Base-by-base conservation (phyloP, 2,797 vertebrate genomes). In the Scomberomorus guttatus region DNA sequence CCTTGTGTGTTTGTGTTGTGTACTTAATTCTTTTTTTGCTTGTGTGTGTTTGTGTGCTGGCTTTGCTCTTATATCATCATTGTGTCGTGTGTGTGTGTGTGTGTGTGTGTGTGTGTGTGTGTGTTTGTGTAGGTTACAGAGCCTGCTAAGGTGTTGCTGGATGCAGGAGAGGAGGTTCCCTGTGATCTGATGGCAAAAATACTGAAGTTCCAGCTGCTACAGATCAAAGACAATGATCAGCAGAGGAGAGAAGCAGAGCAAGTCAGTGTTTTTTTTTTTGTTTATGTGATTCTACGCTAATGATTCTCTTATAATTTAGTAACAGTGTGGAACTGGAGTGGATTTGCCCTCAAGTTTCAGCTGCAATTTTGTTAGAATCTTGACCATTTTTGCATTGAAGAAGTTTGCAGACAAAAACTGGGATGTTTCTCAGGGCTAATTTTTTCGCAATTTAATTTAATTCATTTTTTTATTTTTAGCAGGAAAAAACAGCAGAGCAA, bases 141-240 rank as follows among this genome's bases (percentile, higher is more conserved):
- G 79, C 58, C 87, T 60, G 97, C 96, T 25, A 98, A 95, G 87
- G 52, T 73, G 29, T 83, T 97, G 81, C 80, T 97, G 80, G 96
- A 97, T 68, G 90, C 75, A 9, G 96, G 95, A 81, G 91, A 96
- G 55, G 93, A 96, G 77, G 90, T 99, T 82, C 93, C 97, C 61
- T 81, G 94, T 79, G 94, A 97, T 4, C 84, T 98, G 67, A 93
- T 95, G 90, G 96, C 96, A 71, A 98, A 98, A 85, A 87, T 99
- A 64, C 59, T 99, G 74, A 99, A 99, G 92, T 99, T 96, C 85
- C 95, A 96, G 46, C 92, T 99, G 78, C 94, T 99, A 68, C 92
- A 91, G 54, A 88, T 97, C 61, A 99, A 98, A 93, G 66, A 88
- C 50, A 93, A 77, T 46, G 95, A 97, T 76, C 90, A 95, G 77